phyloP scores from a whole-genome alignment of 1,140 invertebrate genomes.

The Lordiphosa clarofinis region DNA sequence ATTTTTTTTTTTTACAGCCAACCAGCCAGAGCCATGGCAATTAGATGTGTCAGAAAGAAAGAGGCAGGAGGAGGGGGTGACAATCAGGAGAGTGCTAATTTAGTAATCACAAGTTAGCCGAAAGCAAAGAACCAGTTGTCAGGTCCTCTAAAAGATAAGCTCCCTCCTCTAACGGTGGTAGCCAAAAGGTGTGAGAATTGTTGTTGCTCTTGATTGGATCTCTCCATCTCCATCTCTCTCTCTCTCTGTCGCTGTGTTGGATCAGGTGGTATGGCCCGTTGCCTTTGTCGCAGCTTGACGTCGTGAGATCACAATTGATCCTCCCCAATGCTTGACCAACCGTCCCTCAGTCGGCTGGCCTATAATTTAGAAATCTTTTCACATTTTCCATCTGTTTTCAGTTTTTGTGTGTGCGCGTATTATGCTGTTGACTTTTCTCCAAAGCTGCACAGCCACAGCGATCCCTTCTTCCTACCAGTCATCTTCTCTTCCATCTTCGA shows the following conservation, averaged over 20 bases:
- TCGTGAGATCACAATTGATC: constrained; percentile 64
- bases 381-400: constrained; percentile 16
- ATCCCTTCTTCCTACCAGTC: constrained; percentile 19
- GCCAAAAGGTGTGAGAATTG: constrained; percentile 60
- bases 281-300: constrained; percentile 51
- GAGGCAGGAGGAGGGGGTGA: constrained; percentile 2
- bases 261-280: constrained; percentile 50
- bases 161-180: constrained; percentile 49
- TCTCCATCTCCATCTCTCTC: constrained; percentile 5
- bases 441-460: constrained; percentile 15
- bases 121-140: constrained; percentile 47
- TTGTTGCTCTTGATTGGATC: constrained; percentile 37
- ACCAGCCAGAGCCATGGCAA: constrained; percentile 27
- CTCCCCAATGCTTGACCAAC: constrained; percentile 38
- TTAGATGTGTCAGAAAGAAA: constrained; percentile 48
- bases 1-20: constrained; percentile 26
- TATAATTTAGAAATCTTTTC: constrained; percentile 70
- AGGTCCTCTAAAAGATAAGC: constrained; percentile 47
- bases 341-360: constrained; percentile 8
- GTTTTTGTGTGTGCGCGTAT: constrained; percentile 10
- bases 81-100: constrained; percentile 75
- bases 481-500: constrained; percentile 13
- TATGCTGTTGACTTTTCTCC: constrained; percentile 8
- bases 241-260: constrained; percentile 35
- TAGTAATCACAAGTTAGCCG: constrained; percentile 65